Conservation (phyloP, 2,113 vertebrate genomes). For the Takifugu bimaculatus region DNA sequence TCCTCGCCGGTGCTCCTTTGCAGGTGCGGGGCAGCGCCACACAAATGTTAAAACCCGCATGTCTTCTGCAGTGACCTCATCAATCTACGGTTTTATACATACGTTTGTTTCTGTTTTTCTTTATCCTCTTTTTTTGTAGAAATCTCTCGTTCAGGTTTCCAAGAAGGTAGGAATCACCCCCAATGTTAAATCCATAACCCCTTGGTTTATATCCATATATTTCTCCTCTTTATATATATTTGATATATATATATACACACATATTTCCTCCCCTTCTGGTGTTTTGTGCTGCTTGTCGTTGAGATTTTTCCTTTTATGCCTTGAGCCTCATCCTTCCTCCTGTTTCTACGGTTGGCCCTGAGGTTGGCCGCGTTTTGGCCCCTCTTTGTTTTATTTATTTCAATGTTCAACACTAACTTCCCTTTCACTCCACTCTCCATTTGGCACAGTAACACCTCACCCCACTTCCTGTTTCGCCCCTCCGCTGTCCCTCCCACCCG, state of each 20-base stretch:
- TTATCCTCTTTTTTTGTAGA: constrained; percentile 86
- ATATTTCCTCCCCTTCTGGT: constrained; percentile 70
- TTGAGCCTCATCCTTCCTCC: constrained; percentile 52
- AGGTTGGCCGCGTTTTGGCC: constrained; percentile 60
- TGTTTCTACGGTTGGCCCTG: constrained; percentile 36
- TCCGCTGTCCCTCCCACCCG: constrained; percentile 54
- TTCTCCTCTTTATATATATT: constrained; percentile 64
- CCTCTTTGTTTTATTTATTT: constrained; percentile 9
- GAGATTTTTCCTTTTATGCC: constrained; percentile 54
- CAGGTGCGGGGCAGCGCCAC: too few species aligned
- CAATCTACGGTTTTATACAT: constrained; percentile 65
- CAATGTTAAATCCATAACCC: constrained; percentile 65
- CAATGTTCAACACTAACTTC: constrained; percentile 40
- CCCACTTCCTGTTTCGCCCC: constrained; percentile 37
- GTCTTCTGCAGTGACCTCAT: constrained; percentile 39
- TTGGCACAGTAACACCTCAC: constrained; percentile 50
- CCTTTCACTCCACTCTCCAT: constrained; percentile 42
- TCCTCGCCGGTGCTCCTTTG: too few species aligned
- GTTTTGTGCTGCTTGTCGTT: constrained; percentile 69
- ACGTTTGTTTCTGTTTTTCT: constrained; percentile 72
- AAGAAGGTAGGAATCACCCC: constrained; percentile 86
- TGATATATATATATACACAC: constrained; percentile 57
- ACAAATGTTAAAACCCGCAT: too few species aligned
- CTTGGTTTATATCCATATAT: constrained; percentile 60
- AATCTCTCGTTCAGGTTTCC: constrained; percentile 94